phyloP scores from a whole-genome alignment of 2,797 vertebrate genomes.

The Enteromius radiatus region DNA sequence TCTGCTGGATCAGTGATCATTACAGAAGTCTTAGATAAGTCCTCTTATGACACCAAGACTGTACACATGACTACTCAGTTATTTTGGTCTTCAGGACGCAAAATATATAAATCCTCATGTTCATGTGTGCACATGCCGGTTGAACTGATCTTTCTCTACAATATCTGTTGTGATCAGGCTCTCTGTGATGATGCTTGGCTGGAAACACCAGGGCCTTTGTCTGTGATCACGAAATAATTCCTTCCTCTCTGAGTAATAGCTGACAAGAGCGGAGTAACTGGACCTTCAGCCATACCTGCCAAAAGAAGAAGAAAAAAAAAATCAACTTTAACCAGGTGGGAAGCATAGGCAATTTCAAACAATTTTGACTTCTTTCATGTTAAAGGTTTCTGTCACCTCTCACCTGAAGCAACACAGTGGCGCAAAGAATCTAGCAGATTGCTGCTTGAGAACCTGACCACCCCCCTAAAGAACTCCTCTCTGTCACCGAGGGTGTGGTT shows the following conservation, averaged over 20 bases:
- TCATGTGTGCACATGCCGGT: too few relatives aligned
- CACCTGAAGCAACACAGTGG: constrained; percentile 85
- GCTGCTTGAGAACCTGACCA: constrained; percentile 88
- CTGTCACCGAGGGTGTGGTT: constrained; percentile 72
- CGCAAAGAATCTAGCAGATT: constrained; percentile 89
- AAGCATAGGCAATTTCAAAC: neutral
- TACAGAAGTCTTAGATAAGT: neutral
- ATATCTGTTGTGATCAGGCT: constrained; percentile 50
- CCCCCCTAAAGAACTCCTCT: constrained; percentile 84
- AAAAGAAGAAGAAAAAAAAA: constrained; percentile 34
- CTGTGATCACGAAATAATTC: constrained; percentile 91
- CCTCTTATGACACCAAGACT: neutral
- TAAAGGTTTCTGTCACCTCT: constrained; percentile 23
- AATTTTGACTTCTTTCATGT: neutral
- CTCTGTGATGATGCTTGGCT: constrained; percentile 62
- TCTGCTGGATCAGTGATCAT: neutral
- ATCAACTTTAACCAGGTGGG: neutral
- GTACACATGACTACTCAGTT: neutral
- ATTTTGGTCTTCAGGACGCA: neutral
- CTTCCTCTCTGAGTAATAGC: constrained; percentile 88
- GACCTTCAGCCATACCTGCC: constrained; percentile 89
- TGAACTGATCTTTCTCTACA: neutral
- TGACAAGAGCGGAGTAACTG: constrained; percentile 88
- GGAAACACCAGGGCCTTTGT: constrained; percentile 72
- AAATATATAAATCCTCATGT: neutral